Evolutionary conservation across 1,140 invertebrate genomes (phyloP).

Genomic region (Conus betulinus): DNA sequence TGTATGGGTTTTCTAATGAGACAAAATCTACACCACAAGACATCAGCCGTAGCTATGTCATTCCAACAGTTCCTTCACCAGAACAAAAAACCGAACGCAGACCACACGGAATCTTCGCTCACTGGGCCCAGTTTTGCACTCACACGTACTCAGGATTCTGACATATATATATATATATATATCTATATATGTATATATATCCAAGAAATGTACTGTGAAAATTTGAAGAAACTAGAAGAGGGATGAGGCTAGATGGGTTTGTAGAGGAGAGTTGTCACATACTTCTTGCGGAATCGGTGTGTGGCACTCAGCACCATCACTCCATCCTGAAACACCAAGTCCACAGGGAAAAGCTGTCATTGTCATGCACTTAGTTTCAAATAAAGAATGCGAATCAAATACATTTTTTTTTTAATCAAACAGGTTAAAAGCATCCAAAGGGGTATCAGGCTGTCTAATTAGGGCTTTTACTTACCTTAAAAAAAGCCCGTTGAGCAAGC

Average conservation of each 20-base stretch:
- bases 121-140: background rate
- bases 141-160: background rate
- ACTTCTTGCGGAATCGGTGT: conserved; percentile 98
- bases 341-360: too few species aligned
- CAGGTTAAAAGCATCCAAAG: too few species aligned
- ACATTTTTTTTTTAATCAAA: too few species aligned
- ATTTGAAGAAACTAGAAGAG: conserved; percentile 8
- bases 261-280: conserved; percentile 99
- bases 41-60: background rate
- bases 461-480: too few species aligned
- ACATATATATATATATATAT: background rate
- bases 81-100: background rate
- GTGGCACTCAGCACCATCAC: conserved; percentile 99
- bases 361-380: too few species aligned
- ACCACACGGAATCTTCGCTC: background rate
- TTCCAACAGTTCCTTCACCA: background rate
- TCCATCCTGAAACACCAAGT: conserved; percentile 83
- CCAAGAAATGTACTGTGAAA: conserved; percentile 4
- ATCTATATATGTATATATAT: background rate
- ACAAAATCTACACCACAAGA: background rate
- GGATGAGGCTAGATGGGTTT: conserved; percentile 89
- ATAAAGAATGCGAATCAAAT: too few species aligned
- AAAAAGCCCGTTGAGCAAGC: too few species aligned
- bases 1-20: background rate
- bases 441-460: too few species aligned